Percentiles rank a stretch among this genome's conserved stretches.
phyloP scores from a whole-genome alignment of 2,113 vertebrate species.

The Trogon melanurus region DNA sequence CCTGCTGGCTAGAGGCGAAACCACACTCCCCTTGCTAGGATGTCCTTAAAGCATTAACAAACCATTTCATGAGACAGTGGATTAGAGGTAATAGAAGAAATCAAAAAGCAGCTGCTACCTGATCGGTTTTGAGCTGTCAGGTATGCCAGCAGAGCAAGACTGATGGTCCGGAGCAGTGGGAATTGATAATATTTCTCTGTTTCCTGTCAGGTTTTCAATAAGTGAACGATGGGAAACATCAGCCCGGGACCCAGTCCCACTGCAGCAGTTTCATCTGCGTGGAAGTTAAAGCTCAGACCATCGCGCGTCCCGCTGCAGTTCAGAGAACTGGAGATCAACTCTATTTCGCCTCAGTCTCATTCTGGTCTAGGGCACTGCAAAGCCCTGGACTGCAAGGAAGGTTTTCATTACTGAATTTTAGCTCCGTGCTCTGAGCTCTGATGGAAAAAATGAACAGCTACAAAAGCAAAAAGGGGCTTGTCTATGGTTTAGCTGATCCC shows the following conservation, averaged over 20 bases:
- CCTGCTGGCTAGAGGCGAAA: constrained; percentile 61
- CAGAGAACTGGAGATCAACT: not conserved
- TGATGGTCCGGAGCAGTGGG: not conserved
- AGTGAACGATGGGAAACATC: constrained; percentile 29
- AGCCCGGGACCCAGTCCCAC: not conserved
- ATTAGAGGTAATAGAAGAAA: constrained; percentile 44
- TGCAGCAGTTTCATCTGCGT: constrained; percentile 4
- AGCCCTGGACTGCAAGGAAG: constrained; percentile 10
- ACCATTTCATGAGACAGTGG: not conserved
- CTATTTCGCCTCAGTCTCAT: not conserved
- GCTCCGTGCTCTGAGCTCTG: not conserved
- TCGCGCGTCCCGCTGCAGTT: not conserved
- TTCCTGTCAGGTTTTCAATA: constrained; percentile 37
- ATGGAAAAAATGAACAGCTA: constrained; percentile 49
- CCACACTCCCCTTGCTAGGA: not conserved
- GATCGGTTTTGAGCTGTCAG: not conserved
- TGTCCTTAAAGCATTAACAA: constrained; percentile 8
- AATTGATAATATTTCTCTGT: constrained; percentile 25
- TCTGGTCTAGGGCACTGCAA: not conserved
- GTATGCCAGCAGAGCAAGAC: constrained; percentile 10
- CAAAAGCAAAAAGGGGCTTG: constrained; percentile 23
- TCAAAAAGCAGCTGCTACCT: constrained; percentile 54
- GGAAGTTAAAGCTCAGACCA: not conserved
- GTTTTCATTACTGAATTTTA: constrained; percentile 40
- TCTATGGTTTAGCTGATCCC: constrained; percentile 53